phyloP scores from a whole-genome alignment of 2,113 vertebrate genomes.

The Tenrec ecaudatus region DNA sequence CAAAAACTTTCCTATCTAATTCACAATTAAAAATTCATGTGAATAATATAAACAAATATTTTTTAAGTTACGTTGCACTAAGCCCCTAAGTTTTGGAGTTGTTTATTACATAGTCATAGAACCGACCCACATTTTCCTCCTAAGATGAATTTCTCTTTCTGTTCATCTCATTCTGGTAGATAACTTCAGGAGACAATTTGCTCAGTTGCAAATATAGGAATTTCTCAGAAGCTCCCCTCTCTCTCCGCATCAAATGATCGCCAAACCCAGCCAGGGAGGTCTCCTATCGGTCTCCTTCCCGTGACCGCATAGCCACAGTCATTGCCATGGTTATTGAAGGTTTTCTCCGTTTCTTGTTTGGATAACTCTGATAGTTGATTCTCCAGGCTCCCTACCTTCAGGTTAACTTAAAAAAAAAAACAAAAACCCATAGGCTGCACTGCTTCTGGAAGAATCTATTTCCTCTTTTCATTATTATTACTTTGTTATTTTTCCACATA shows the following conservation, averaged over 20 bases:
- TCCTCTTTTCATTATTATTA: slow-evolving; percentile 23
- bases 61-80: neutral
- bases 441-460: slow-evolving; percentile 27
- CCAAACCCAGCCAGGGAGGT: neutral
- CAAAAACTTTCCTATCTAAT: no score
- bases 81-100: neutral
- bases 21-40: no score
- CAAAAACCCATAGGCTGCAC: neutral
- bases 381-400: neutral
- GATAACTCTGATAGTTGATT: neutral
- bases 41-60: no score
- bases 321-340: neutral
- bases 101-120: neutral
- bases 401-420: neutral
- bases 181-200: slow-evolving; percentile 10
- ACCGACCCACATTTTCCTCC: neutral
- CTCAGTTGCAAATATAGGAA: neutral
- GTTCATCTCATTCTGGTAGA: neutral
- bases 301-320: no score
- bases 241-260: neutral
- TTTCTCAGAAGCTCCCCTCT: neutral
- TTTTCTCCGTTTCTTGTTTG: neutral
- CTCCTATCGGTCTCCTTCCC: neutral
- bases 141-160: slow-evolving; percentile 5
- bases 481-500: neutral